These are phyloP conservation scores for Oxygymnocypris stewartii DNA, from an alignment of 2,113 vertebrate genomes.

Conservation along the genomic window DNA sequence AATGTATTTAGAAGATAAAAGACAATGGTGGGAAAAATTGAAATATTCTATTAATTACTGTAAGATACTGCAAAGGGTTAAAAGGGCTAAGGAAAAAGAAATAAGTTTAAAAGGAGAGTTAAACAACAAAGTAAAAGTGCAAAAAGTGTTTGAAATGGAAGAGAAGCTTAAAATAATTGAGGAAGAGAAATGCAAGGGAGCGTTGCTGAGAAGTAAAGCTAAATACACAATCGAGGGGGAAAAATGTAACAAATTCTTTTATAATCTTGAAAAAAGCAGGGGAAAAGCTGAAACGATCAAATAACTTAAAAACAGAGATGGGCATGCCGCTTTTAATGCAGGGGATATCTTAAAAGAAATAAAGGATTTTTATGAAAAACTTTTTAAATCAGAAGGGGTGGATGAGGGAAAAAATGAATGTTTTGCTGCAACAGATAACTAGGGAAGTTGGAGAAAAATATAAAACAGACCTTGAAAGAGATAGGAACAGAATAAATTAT, in stretches of 20 bases:
- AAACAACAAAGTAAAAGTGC: neutral
- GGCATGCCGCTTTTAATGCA: neutral
- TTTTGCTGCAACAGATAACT: neutral
- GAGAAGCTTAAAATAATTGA: neutral
- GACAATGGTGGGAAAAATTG: slow-evolving; percentile 6
- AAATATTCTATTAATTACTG: neutral
- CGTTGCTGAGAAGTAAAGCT: neutral
- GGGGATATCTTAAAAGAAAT: neutral
- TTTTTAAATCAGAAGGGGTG: neutral
- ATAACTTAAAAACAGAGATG: neutral
- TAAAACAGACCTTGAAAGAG: neutral
- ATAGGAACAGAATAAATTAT: neutral
- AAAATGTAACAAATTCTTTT: neutral
- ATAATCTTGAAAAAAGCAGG: neutral
- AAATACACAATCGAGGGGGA: neutral
- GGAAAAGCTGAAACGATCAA: neutral
- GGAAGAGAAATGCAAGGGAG: neutral
- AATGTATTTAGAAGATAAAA: neutral
- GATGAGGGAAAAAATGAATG: neutral
- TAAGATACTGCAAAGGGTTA: neutral
- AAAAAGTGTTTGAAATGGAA: neutral
- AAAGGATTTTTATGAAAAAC: neutral
- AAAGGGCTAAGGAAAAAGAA: neutral
- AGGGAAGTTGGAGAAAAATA: neutral
- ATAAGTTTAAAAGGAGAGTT: neutral